phyloP scores from a whole-genome alignment of 2,797 vertebrate species.

The Epinephelus malabaricus region DNA sequence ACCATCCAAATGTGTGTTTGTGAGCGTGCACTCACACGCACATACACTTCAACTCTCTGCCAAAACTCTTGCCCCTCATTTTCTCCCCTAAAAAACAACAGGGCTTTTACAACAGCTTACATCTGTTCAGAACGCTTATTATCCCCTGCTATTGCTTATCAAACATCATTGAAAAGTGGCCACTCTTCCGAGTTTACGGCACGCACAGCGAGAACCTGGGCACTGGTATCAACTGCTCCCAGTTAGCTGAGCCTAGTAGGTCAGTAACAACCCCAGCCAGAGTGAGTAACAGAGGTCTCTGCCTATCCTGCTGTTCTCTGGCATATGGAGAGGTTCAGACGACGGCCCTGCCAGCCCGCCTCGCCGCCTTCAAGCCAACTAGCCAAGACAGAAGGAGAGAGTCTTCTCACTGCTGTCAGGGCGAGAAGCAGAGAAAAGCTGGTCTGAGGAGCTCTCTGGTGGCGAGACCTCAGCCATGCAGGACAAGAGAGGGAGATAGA shows the following conservation, averaged over 20 bases:
- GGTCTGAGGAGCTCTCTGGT: slow-evolving; percentile 82
- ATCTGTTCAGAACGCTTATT: slow-evolving; percentile 59
- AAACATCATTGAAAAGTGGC: slow-evolving; percentile 59
- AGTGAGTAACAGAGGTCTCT: slow-evolving; percentile 74
- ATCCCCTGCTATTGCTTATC: slow-evolving; percentile 60
- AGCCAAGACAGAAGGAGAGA: slow-evolving; percentile 74
- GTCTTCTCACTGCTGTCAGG: slow-evolving; percentile 60
- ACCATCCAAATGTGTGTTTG: slow-evolving; percentile 62
- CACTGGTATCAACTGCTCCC: slow-evolving; percentile 50
- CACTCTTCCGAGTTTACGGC: slow-evolving; percentile 33
- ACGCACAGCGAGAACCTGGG: slow-evolving; percentile 44
- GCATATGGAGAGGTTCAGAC: slow-evolving; percentile 82
- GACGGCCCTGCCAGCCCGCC: slow-evolving; percentile 76
- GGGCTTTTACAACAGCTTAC: slow-evolving; percentile 58
- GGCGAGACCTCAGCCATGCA: slow-evolving; percentile 72
- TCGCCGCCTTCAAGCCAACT: slow-evolving; percentile 69
- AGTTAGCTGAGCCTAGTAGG: slow-evolving; percentile 78
- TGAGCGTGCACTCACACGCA: slow-evolving; percentile 26
- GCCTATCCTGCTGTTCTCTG: slow-evolving; percentile 81
- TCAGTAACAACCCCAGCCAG: slow-evolving; percentile 74
- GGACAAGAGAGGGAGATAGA: slow-evolving; percentile 37
- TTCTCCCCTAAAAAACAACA: slow-evolving; percentile 59
- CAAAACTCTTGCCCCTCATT: slow-evolving; percentile 70
- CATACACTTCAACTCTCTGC: slow-evolving; percentile 61
- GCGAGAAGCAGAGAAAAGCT: slow-evolving; percentile 67